phyloP scores from a whole-genome alignment of 2,113 vertebrate species.

The Heterotis niloticus region DNA sequence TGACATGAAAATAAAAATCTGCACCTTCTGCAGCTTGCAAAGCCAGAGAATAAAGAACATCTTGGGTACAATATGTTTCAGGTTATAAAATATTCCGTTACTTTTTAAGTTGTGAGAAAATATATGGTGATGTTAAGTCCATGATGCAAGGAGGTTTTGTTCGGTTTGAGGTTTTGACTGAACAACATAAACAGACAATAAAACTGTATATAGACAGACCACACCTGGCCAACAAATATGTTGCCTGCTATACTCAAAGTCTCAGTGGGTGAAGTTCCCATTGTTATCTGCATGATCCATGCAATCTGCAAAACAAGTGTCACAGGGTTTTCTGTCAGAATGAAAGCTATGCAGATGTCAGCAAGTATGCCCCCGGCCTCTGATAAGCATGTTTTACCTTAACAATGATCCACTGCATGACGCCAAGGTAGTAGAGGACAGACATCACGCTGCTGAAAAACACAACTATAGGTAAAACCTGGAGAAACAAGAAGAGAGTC shows the following conservation, averaged over 20 bases:
- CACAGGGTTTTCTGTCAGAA: conserved; percentile 32
- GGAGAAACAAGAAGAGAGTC: conserved; percentile 30
- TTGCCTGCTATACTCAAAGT: conserved; percentile 91
- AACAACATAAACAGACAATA: background rate
- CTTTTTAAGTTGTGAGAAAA: background rate
- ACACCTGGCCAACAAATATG: conserved; percentile 94
- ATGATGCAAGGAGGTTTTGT: background rate
- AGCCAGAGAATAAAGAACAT: too few species aligned
- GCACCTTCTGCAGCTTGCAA: too few species aligned
- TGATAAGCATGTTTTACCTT: conserved; percentile 67
- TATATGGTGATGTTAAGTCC: too few species aligned
- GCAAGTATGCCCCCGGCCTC: background rate
- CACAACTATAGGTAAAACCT: conserved; percentile 83
- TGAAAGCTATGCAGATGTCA: background rate
- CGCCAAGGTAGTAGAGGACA: conserved; percentile 81
- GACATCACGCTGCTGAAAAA: conserved; percentile 96
- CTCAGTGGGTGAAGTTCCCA: conserved; percentile 85
- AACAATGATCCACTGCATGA: conserved; percentile 87
- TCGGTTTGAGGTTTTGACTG: too few species aligned
- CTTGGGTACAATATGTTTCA: too few species aligned
- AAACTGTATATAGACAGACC: conserved; percentile 7
- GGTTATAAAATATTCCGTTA: background rate
- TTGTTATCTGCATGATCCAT: conserved; percentile 85
- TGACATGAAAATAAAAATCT: background rate
- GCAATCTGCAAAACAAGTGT: conserved; percentile 71